Evolutionary conservation across 2,888 invertebrate genomes (phyloP).

Genomic region (Pollenia labialis): DNA sequence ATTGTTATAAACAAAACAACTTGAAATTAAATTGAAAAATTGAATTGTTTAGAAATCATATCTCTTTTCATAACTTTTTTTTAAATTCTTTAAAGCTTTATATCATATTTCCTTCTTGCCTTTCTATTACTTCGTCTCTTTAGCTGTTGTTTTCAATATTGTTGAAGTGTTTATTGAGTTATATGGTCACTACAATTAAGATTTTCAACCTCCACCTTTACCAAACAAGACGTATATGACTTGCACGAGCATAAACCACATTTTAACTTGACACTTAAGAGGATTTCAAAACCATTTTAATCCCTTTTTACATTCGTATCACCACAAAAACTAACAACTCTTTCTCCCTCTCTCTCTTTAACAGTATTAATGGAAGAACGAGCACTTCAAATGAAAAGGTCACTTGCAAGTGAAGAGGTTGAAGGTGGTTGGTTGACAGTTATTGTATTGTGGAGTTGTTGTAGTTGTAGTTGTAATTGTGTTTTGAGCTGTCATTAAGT

Average conservation of each 20-base stretch:
- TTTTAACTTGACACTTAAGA: conserved; percentile 68
- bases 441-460: conserved; percentile 34
- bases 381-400: conserved; percentile 25
- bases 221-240: conserved; percentile 28
- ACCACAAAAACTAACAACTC: conserved; percentile 1
- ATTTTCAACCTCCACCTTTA: conserved; percentile 2
- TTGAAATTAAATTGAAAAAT: conserved; percentile 21
- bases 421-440: conserved; percentile 22
- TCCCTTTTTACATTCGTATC: conserved; percentile 62
- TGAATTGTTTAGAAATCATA: neutral
- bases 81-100: neutral
- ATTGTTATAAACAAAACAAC: neutral
- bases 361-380: neutral
- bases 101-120: conserved; percentile 10
- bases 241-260: conserved; percentile 65
- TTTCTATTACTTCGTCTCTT: neutral
- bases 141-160: conserved; percentile 32
- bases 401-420: conserved; percentile 22
- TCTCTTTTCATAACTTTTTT: conserved; percentile 27
- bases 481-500: conserved; percentile 22
- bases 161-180: conserved; percentile 53
- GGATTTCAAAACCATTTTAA: conserved; percentile 66
- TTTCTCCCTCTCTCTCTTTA: neutral
- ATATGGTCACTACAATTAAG: conserved; percentile 48
- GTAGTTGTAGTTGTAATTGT: conserved; percentile 24